These are phyloP conservation scores for Sarcophaga carnaria DNA, from an alignment of 2,888 invertebrate genomes.

Conservation along the genomic window DNA sequence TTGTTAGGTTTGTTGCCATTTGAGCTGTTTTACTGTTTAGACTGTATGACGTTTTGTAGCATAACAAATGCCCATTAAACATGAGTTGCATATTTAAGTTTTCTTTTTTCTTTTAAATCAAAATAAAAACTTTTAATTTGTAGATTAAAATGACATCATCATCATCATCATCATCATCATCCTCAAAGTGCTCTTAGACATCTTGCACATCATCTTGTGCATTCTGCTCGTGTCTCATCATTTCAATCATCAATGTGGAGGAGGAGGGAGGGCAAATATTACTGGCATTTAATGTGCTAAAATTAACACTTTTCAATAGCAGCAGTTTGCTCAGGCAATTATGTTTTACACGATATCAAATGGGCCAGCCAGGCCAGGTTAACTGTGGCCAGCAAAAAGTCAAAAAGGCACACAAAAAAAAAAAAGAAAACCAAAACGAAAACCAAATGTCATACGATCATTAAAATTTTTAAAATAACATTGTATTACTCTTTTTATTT, in stretches of 20 bases:
- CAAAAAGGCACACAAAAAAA: not conserved
- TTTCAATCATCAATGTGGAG: not conserved
- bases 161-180: slow-evolving; percentile 48
- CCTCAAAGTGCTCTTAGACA: not conserved
- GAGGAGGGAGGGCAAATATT: not conserved
- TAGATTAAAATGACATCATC: slow-evolving; percentile 56
- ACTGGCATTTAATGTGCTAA: slow-evolving; percentile 59
- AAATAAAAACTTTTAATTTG: slow-evolving; percentile 51
- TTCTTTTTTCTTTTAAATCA: not conserved
- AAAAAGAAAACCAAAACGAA: not conserved
- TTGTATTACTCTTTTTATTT: not conserved
- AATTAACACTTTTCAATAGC: slow-evolving; percentile 64
- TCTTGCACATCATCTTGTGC: not conserved
- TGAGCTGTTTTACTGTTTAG: slow-evolving; percentile 33
- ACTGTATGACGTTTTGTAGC: slow-evolving; percentile 58
- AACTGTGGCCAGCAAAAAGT: not conserved
- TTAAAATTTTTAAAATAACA: not conserved
- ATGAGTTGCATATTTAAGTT: slow-evolving; percentile 65
- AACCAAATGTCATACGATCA: not conserved
- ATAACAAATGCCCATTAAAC: slow-evolving; percentile 66
- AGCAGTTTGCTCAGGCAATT: slow-evolving; percentile 40
- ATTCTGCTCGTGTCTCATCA: not conserved
- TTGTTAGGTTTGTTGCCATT: slow-evolving; percentile 35
- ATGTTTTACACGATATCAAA: slow-evolving; percentile 25
- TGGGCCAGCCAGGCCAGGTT: slow-evolving; percentile 3